These are phyloP conservation scores for Euphydryas editha DNA, from an alignment of 2,888 invertebrate genomes.

Conservation along the genomic window DNA sequence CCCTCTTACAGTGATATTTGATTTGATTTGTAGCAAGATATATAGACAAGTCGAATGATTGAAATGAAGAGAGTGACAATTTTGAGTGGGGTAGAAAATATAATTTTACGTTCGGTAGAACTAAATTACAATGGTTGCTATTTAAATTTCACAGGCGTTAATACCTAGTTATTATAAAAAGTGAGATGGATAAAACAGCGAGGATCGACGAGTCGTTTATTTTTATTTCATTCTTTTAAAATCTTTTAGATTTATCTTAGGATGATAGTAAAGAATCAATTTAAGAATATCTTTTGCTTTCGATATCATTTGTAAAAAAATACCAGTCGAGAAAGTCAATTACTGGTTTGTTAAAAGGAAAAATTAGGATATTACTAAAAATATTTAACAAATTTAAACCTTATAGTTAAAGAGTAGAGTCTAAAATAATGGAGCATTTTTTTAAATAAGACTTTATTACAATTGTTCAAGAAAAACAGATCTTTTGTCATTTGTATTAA, in stretches of 20 bases:
- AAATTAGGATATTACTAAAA: slow-evolving; percentile 25
- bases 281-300: slow-evolving; percentile 26
- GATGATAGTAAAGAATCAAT: slow-evolving; percentile 28
- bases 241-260: slow-evolving; percentile 16
- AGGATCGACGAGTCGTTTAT: neutral
- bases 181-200: too few species aligned
- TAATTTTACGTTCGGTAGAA: too few species aligned
- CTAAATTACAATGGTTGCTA: too few species aligned
- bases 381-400: slow-evolving; percentile 1
- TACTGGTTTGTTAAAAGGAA: slow-evolving; percentile 30
- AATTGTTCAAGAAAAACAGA: slow-evolving; percentile 1
- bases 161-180: too few species aligned
- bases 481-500: neutral
- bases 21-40: too few species aligned
- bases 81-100: too few species aligned
- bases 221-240: slow-evolving; percentile 23
- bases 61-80: too few species aligned
- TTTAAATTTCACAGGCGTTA: too few species aligned
- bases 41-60: too few species aligned
- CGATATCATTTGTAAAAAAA: slow-evolving; percentile 30
- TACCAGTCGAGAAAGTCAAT: slow-evolving; percentile 32
- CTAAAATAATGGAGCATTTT: neutral
- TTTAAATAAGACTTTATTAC: slow-evolving; percentile 4
- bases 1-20: too few species aligned
- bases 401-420: neutral